Evolutionary conservation across 1,140 invertebrate species (phyloP), one percentile per base, ranked within the genome.

Genomic region (Drosophila navojoa): DNA sequence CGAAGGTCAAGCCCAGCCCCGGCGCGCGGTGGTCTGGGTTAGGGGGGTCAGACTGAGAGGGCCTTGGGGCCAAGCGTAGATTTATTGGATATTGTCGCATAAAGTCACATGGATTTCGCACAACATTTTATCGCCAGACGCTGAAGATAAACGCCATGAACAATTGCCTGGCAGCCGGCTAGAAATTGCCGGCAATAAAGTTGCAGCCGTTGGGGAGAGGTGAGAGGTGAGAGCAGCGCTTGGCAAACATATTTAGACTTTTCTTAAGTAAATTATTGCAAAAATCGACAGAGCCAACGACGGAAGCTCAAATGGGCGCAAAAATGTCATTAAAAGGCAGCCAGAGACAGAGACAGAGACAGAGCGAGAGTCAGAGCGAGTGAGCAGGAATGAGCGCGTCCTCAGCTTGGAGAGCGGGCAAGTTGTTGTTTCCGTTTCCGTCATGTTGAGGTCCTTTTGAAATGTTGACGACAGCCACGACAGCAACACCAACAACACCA

Each of bases 341-440:
- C 67, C 71, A 67, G 22, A 29, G 42, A 60, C 55, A 38, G 67
- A 64, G 35, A 13, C 29, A 47, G 42, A 42, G 40, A 3, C n/a
- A 47, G 53, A 7, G 32, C 27, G 27, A 29, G 6, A 5, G 27
- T 5, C 27, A 29, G 27, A 29, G 27, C 6, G 19, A 22, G 19
- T 0, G 19, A 22, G 27, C 42, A 73, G 40, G 40, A 50, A 9
- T 32, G 16, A 29, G 6, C 15, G 16, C 1, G 16, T 32, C 27
- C 29, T 49, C 11, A 29, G 19, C 49, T 42, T 71, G 57, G 57
- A 15, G 42, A 15, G 79, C 64, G 81, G 73, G 68, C 38, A 86
- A 86, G 82, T 86, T 86, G 81, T 87, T 86, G 82, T 86, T 87
- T 86, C 81, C 81, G 81, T 79, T 86, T 86, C 81, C 79, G 84